These are phyloP conservation scores for Euspilapteryx auroguttella DNA, from an alignment of 2,888 invertebrate genomes.

Conservation along the genomic window DNA sequence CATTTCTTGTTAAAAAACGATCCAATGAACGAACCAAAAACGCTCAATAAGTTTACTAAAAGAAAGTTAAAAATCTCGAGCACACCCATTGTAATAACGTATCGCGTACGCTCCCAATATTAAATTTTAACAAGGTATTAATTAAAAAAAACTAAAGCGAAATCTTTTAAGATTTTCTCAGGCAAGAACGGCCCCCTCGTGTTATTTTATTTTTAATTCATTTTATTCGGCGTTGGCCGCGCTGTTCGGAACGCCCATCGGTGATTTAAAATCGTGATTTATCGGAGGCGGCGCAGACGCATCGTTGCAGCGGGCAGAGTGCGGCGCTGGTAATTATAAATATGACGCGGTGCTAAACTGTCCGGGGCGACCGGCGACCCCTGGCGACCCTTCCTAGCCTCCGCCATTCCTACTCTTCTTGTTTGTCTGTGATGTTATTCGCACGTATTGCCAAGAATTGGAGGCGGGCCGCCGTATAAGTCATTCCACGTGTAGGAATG, in stretches of 20 bases:
- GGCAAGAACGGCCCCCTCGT: slow-evolving; percentile 44
- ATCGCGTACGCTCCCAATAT: slow-evolving; percentile 57
- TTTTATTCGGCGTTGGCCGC: slow-evolving; percentile 55
- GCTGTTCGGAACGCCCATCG: slow-evolving; percentile 49
- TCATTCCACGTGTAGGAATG: too few relatives aligned
- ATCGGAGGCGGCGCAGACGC: slow-evolving; percentile 23
- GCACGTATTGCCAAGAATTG: neutral
- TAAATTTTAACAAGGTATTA: slow-evolving; percentile 63
- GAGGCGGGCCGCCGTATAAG: neutral
- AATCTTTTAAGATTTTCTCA: slow-evolving; percentile 57
- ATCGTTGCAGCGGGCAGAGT: slow-evolving; percentile 30
- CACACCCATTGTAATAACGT: slow-evolving; percentile 61
- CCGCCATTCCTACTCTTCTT: neutral
- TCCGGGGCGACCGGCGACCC: slow-evolving; percentile 36
- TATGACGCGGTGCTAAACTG: slow-evolving; percentile 60
- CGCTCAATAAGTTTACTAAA: slow-evolving; percentile 53
- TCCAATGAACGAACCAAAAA: slow-evolving; percentile 44
- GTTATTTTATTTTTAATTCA: slow-evolving; percentile 56
- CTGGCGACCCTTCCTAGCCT: slow-evolving; percentile 6
- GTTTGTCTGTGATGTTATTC: neutral
- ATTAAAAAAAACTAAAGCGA: slow-evolving; percentile 62
- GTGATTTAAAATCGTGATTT: slow-evolving; percentile 63
- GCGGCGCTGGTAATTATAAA: slow-evolving; percentile 48
- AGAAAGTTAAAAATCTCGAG: slow-evolving; percentile 48
- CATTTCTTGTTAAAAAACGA: slow-evolving; percentile 54